Evolutionary conservation across 2,797 vertebrate species (phyloP), one percentile per base, ranked within the genome.

Genomic region (Leptodactylus fallax): DNA sequence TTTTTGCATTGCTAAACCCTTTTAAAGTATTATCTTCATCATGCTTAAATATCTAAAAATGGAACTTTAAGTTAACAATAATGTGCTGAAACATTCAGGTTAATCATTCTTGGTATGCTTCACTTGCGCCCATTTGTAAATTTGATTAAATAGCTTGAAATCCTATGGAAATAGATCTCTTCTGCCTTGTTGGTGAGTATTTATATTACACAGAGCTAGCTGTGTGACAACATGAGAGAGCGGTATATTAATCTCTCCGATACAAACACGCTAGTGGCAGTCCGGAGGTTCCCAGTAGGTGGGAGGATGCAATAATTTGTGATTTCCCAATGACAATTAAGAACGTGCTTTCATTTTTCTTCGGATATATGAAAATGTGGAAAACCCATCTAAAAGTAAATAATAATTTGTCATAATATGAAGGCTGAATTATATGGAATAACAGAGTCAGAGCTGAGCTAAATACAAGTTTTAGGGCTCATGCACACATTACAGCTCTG

Each of bases 161-260:
- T 65, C 7, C 80, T 16, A 71, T 69, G 65, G 47, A 69, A 69
- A 83, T 83, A 45, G 3, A 83, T 55, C 63, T 55, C 51, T 71
- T 21, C 71, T 83, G 81, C 23, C n/a, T 83, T 71, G 63, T 83
- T 69, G 65, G 81, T 71, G 81, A 72, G 56, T 83, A 83, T 72
- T 83, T 53, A 83, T 83, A 53, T 69, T 19, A 83, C 51, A 27
- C 8, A 12, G 49, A 71, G 14, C 23, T 83, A 17, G 47, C 81
- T 27, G 51, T 27, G 25, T 71, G 60, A 55, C 69, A 69, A 55
- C 69, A 69, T 69, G 81, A n/a, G n/a, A 36, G 23, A 53, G 11
- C 7, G 51, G 47, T 55, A 55, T 36, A 71, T 83, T 71, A 71
- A 83, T 83, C 81, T 83, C 49, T 56, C 23, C 21, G 65, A 83